Evolutionary conservation across 64 coral and sea anemone species (phyloP).

Genomic region (Montipora cactus): DNA sequence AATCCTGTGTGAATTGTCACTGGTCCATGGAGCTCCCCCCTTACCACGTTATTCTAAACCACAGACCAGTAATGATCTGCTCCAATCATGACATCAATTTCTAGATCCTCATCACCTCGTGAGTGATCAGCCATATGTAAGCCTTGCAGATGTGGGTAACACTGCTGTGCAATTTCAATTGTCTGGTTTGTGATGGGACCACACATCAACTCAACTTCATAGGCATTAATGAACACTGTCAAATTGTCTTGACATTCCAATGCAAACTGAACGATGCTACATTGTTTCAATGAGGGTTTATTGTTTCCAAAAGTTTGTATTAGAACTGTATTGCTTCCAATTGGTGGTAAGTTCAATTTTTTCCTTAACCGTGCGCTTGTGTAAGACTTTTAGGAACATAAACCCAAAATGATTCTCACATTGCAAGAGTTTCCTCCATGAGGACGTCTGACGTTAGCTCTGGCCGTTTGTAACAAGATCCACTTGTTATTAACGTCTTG

Average conservation of each 20-base stretch:
- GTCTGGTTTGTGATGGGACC: constrained; percentile 60
- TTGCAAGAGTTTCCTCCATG: too few relatives aligned
- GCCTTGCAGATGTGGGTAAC: constrained; percentile 57
- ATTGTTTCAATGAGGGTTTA: constrained; percentile 41
- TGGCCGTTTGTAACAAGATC: constrained; percentile 63
- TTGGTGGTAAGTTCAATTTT: constrained; percentile 3
- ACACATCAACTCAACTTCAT: constrained; percentile 67
- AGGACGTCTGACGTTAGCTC: background rate
- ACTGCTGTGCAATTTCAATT: constrained; percentile 50
- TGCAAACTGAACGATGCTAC: constrained; percentile 58
- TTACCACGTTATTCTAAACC: constrained; percentile 65
- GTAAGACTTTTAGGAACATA: too few relatives aligned
- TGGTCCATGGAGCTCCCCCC: constrained; percentile 48
- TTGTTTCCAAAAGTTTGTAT: constrained; percentile 63
- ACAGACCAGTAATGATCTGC: constrained; percentile 82
- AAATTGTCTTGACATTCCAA: constrained; percentile 57
- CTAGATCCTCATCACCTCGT: constrained; percentile 36
- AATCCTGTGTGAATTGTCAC: constrained; percentile 48
- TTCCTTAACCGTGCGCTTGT: constrained; percentile 39
- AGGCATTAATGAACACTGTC: constrained; percentile 54
- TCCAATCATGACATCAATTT: constrained; percentile 71
- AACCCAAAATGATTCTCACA: too few relatives aligned
- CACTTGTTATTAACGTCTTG: constrained; percentile 46
- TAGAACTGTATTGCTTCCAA: constrained; percentile 35
- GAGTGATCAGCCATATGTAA: constrained; percentile 52